Percentiles rank a stretch among this genome's conserved stretches.
Evolutionary conservation across 2,113 vertebrate species (phyloP).

Genomic region (Paraplagusia blochii): DNA sequence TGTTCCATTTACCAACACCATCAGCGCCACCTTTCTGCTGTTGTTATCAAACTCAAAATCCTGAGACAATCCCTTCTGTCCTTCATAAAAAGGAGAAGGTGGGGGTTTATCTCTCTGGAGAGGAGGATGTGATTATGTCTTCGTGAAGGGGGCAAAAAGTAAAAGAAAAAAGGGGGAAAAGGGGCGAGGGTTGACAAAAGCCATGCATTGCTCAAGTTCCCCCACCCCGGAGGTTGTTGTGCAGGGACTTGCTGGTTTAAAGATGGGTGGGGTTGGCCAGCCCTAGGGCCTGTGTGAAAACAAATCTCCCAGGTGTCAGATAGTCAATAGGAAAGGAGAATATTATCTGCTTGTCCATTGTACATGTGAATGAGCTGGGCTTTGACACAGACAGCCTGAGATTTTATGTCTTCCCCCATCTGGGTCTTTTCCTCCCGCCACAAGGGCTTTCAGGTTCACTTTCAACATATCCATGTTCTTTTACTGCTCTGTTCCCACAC

Average conservation of each 20-base stretch:
- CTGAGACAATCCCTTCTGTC: constrained; percentile 55
- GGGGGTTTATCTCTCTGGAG: constrained; percentile 64
- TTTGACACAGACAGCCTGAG: constrained; percentile 62
- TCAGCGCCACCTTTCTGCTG: constrained; percentile 9
- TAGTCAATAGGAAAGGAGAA: constrained; percentile 55
- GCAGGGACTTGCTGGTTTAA: constrained; percentile 63
- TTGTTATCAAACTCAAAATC: constrained; percentile 49
- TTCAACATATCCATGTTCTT: constrained; percentile 13
- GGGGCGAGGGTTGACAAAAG: constrained; percentile 51
- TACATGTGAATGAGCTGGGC: constrained; percentile 52
- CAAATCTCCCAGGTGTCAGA: constrained; percentile 75
- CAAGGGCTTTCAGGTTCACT: constrained; percentile 38
- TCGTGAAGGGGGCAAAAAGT: constrained; percentile 42
- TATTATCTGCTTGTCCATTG: constrained; percentile 64
- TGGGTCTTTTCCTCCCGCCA: constrained; percentile 32
- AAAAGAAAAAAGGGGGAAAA: constrained; percentile 35
- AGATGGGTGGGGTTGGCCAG: constrained; percentile 65
- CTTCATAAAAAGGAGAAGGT: constrained; percentile 54
- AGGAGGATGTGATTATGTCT: constrained; percentile 68
- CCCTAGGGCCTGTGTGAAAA: constrained; percentile 68
- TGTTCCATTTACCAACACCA: not conserved
- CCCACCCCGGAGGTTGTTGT: constrained; percentile 65
- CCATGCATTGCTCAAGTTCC: constrained; percentile 62
- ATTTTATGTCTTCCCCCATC: constrained; percentile 33
- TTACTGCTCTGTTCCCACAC: not conserved